Conservation (phyloP, 1,140 invertebrate genomes). For the Reticulitermes speratus region DNA sequence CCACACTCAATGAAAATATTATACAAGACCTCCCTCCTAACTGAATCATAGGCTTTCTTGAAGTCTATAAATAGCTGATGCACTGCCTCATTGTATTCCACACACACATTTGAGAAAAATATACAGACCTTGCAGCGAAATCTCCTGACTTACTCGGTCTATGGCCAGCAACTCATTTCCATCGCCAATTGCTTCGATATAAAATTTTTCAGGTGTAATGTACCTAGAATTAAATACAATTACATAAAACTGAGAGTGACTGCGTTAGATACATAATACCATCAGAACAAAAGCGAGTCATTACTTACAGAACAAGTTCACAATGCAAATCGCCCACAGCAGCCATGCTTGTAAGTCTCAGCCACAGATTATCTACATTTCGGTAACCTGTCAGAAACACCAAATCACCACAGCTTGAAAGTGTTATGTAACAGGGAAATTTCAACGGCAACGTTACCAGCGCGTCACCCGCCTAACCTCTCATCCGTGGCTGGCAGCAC, state of each 20-base stretch:
- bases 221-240: slow-evolving; percentile 53
- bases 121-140: slow-evolving; percentile 61
- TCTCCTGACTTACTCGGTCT: slow-evolving; percentile 66
- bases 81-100: too few species aligned
- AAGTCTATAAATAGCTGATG: too few species aligned
- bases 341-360: slow-evolving; percentile 41
- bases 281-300: neutral
- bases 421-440: neutral
- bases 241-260: slow-evolving; percentile 18
- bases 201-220: slow-evolving; percentile 71
- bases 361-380: neutral
- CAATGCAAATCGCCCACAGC: slow-evolving; percentile 53
- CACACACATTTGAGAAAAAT: too few species aligned
- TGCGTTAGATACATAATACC: slow-evolving; percentile 11
- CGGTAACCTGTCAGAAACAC: neutral
- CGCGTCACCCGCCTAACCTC: too few species aligned
- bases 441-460: neutral
- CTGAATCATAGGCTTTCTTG: too few species aligned
- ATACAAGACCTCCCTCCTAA: too few species aligned
- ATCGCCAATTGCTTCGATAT: slow-evolving; percentile 62
- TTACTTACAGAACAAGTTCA: slow-evolving; percentile 62
- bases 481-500: too few species aligned
- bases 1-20: too few species aligned
- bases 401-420: neutral
- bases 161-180: slow-evolving; percentile 65